Evolutionary conservation across 92 coral and sea anemone species (phyloP), one percentile per base, ranked within the genome.

Genomic region (Hydrozoanthus gracilis): DNA sequence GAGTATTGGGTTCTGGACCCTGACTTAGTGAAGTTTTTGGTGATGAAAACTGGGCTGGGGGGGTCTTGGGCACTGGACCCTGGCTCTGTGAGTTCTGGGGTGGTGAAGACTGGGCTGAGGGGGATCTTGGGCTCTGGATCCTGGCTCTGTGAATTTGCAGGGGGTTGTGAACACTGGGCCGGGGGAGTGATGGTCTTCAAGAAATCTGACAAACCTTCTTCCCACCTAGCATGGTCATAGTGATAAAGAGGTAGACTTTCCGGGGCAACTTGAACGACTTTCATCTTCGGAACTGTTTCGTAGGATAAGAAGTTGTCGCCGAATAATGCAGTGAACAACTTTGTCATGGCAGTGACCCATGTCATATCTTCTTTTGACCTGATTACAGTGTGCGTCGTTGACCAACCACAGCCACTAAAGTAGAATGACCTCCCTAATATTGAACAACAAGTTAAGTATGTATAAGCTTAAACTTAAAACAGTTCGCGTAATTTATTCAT

Each of bases 161-260:
- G n/a, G n/a, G n/a, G n/a, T n/a, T n/a, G 58, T 51, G 10, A 51
- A 51, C 10, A 51, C 6, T 51, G 10, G 10, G 10, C 58, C 10
- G 10, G 10, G 7, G 6, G 10, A 51, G 10, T 51, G 10, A 51
- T 11, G 20, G 49, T 70, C 50, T 70, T 70, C 75, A 70, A 70
- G 75, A 44, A 70, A 70, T 70, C 75, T 70, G 50, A 44, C 51
- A 70, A 48, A 70, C 17, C 51, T 70, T 84, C 74, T 54, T 79
- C 84, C 90, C 92, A 78, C 15, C 54, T 62, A 27, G 78, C 85
- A 76, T 87, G 90, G 56, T 87, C 84, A 77, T 82, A 90, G 3
- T 56, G 65, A 77, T 46, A 87, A 20, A 20, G 18, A 8, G 93
- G 88, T 20, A 82, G 60, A 61, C 90, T 87, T 51, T 51, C 90